Evolutionary conservation across 2,797 vertebrate genomes (phyloP), one percentile per base, ranked within the genome.

Genomic region (Sebastes vulpes): DNA sequence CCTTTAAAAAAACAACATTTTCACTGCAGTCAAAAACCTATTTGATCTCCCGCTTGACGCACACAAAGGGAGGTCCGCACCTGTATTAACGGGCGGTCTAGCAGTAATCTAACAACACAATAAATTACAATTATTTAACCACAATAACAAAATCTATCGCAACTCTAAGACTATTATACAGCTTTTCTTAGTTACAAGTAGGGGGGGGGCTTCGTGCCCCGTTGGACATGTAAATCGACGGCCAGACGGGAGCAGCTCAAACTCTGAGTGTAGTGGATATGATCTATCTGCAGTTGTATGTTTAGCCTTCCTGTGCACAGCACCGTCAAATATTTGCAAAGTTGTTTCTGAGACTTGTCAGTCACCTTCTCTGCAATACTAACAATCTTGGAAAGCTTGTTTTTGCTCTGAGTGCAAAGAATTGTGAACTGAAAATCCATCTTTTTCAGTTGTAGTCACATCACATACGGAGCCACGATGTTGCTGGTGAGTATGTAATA

Each of bases 401-500:
- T 65, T 48, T 28, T n/a, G 38, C 14, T 25, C 23, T 6, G 18
- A 18, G 32, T 38, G 60, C 60, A 42, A 38, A 16, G 32, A 82
- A 28, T 29, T 72, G 48, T 38, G 63, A 79, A 42, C 50, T 70
- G 21, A 64, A 79, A 80, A 68, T 70, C 32, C 20, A 25, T 83
- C 59, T 82, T 56, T 67, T 54, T 72, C 29, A 76, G 64, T 29
- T 66, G 57, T 35, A 65, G 81, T 90, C 70, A n/a, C 72, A 9
- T 79, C 78, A 74, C 72, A 79, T 67, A 60, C 16, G 20, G 14
- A 66, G 35, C 21, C 21, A 3, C 25, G 6, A 61, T 31, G 56
- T 46, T 48, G 46, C 65, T 53, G 53, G 65, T 29, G 71, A 89
- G 63, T 52, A 58, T 79, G 82, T 77, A 53, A 77, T 75, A 76